Percentiles rank a stretch among this genome's conserved stretches.
Evolutionary conservation across 2,113 vertebrate species (phyloP).

Genomic region (Charadrius vociferus): DNA sequence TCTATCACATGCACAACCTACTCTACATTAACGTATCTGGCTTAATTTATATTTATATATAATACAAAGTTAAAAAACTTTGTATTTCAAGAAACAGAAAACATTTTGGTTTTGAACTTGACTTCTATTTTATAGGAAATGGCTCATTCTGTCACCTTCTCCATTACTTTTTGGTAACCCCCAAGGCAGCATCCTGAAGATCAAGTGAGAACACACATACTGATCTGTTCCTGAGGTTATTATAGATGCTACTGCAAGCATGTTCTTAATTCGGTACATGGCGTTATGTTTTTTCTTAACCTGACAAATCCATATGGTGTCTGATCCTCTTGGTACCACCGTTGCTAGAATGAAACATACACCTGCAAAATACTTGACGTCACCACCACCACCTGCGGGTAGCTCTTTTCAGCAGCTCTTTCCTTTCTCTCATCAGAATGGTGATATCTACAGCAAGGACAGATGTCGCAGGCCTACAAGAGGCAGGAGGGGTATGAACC

Average conservation of each 20-base stretch:
- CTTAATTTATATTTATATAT: neutral
- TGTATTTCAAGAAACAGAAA: neutral
- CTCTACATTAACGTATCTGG: neutral
- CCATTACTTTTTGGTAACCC: neutral
- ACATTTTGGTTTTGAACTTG: neutral
- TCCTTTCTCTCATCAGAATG: neutral
- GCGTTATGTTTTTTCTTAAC: neutral
- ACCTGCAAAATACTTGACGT: neutral
- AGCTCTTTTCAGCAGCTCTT: neutral
- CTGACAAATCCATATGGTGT: neutral
- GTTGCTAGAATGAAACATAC: neutral
- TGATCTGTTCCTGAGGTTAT: neutral
- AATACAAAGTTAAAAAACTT: neutral
- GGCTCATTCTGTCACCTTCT: neutral
- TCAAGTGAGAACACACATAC: neutral
- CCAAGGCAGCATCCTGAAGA: neutral
- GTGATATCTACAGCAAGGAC: neutral
- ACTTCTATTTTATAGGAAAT: neutral
- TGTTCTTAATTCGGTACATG: neutral
- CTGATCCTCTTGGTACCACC: neutral
- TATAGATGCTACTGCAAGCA: neutral
- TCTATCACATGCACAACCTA: neutral
- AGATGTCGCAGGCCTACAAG: neutral
- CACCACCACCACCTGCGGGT: neutral
- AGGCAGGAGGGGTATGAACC: neutral